Evolutionary conservation across 2,888 invertebrate species (phyloP).

Genomic region (Chymomyza fuscimana): DNA sequence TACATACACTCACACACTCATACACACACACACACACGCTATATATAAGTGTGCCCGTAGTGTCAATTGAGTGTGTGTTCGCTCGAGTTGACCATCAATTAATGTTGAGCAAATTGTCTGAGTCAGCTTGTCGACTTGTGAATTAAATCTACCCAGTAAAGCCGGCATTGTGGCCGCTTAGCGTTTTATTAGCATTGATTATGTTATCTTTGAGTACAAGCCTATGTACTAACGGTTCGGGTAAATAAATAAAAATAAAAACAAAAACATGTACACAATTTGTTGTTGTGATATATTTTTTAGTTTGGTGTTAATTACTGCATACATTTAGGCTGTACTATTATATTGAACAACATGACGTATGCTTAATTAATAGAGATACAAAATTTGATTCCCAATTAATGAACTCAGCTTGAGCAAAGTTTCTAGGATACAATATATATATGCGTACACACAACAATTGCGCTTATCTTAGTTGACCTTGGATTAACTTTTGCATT

Average conservation of each 20-base stretch:
- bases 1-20: not conserved
- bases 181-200: conserved; percentile 70
- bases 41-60: conserved; percentile 3
- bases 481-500: no score
- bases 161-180: conserved; percentile 28
- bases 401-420: no score
- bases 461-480: no score
- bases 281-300: not conserved
- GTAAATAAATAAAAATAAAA: conserved; percentile 16
- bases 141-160: conserved; percentile 54
- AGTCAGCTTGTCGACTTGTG: conserved; percentile 52
- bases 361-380: not conserved
- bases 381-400: not conserved
- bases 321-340: not conserved
- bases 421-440: no score
- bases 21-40: not conserved
- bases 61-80: conserved; percentile 53
- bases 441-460: no score
- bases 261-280: not conserved
- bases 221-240: not conserved
- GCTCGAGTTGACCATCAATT: conserved; percentile 32
- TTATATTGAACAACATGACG: not conserved
- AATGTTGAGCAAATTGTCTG: conserved; percentile 24
- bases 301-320: not conserved
- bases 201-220: conserved; percentile 36